Conservation (phyloP, 2,113 vertebrate species). For the Apaloderma vittatum region DNA sequence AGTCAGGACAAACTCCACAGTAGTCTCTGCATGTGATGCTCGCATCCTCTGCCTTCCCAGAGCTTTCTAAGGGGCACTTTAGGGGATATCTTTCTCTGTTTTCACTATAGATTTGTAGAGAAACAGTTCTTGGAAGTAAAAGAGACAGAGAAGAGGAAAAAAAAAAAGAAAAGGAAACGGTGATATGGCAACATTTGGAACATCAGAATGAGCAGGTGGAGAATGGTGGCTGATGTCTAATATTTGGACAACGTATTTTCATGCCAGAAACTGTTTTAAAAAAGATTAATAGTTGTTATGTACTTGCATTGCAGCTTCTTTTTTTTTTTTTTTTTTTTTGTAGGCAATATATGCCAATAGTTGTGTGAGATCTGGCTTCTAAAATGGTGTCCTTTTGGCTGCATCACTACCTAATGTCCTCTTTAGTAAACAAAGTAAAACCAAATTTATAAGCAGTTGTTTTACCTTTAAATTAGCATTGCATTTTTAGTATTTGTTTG, state of each 20-base stretch:
- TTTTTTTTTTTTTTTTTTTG: accelerated
- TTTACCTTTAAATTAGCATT: neutral
- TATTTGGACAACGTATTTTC: neutral
- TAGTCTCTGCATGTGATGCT: accelerated
- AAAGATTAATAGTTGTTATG: neutral
- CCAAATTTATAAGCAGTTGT: neutral
- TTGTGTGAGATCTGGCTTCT: neutral
- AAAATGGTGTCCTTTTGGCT: neutral
- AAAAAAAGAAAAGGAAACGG: neutral
- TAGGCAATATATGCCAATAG: neutral
- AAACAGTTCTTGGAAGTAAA: neutral
- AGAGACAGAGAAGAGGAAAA: neutral
- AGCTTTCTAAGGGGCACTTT: neutral
- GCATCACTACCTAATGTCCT: neutral
- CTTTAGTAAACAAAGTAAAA: conserved; percentile 11
- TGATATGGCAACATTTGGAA: neutral
- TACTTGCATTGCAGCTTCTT: neutral
- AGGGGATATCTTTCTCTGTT: neutral
- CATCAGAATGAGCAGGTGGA: neutral
- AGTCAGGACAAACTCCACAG: neutral
- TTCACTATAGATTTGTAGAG: neutral
- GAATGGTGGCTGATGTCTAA: neutral
- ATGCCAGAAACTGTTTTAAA: neutral
- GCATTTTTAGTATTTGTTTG: neutral
- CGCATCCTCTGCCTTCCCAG: neutral